Percentiles rank a stretch among this genome's conserved stretches.
phyloP scores from a whole-genome alignment of 2,888 invertebrate species.

The Anoplius nigerrimus region DNA sequence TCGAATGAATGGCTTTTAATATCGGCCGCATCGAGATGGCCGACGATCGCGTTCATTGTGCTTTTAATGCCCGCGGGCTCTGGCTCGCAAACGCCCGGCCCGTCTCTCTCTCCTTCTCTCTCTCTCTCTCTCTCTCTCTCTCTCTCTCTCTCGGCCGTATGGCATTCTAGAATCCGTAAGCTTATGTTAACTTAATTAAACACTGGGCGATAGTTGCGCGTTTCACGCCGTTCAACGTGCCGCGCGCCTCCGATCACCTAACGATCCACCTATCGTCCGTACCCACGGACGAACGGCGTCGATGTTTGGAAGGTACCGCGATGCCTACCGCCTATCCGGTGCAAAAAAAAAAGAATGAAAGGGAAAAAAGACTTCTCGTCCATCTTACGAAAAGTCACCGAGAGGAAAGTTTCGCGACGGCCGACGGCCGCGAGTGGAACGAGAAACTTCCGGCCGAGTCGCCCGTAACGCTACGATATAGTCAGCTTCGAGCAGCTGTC shows the following conservation, averaged over 20 bases:
- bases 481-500: background rate
- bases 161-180: slow-evolving; percentile 13
- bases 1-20: too few species aligned
- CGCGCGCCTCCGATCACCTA: background rate
- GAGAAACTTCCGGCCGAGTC: background rate
- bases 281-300: background rate
- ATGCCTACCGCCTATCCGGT: too few species aligned
- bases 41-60: too few species aligned
- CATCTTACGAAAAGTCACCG: slow-evolving; percentile 3
- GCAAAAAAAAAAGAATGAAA: too few species aligned
- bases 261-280: background rate
- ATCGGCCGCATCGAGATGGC: too few species aligned
- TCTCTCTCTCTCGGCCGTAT: background rate
- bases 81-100: too few species aligned
- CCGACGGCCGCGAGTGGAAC: background rate
- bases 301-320: slow-evolving; percentile 1
- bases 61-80: too few species aligned
- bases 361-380: too few species aligned
- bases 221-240: background rate
- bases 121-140: background rate
- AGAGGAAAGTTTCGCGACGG: slow-evolving; percentile 1
- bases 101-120: background rate
- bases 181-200: slow-evolving; percentile 16
- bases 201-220: slow-evolving; percentile 8
- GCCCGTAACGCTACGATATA: background rate